Conservation (phyloP, 2,888 invertebrate genomes). For the Acronicta leporina region DNA sequence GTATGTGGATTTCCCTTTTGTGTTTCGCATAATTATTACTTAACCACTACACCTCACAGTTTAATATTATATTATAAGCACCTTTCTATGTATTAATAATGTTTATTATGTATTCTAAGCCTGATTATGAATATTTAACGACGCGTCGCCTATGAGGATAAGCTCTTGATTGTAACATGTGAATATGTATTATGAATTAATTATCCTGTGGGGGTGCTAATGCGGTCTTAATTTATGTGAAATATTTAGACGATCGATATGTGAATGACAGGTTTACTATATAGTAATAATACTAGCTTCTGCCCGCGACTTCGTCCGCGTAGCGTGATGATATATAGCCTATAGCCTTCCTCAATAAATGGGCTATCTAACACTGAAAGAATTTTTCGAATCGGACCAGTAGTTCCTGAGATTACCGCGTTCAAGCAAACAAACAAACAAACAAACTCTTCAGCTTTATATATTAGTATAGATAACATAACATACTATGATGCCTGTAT, state of each 20-base stretch:
- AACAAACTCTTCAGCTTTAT: no score
- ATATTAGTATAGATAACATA: no score
- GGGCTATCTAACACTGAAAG: no score
- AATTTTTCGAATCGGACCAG: no score
- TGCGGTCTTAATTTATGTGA: conserved; percentile 26
- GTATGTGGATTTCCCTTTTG: no score
- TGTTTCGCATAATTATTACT: background rate
- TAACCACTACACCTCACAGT: background rate
- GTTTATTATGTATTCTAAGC: conserved; percentile 25
- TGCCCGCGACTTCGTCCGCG: no score
- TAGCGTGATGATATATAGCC: no score
- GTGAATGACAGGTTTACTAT: background rate
- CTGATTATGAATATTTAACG: conserved; percentile 42
- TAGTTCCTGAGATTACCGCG: no score
- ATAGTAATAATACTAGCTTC: no score
- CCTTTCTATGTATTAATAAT: conserved; percentile 4
- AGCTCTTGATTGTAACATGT: conserved; percentile 45
- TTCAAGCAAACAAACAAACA: no score
- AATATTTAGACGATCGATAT: background rate
- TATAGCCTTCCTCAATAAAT: no score
- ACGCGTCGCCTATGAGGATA: conserved; percentile 31
- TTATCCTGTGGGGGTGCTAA: conserved; percentile 22
- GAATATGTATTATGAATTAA: conserved; percentile 41
- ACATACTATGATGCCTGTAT: no score
- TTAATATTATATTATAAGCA: background rate